Evolutionary conservation across 2,888 invertebrate species (phyloP).

Genomic region (Noctua fimbriata): DNA sequence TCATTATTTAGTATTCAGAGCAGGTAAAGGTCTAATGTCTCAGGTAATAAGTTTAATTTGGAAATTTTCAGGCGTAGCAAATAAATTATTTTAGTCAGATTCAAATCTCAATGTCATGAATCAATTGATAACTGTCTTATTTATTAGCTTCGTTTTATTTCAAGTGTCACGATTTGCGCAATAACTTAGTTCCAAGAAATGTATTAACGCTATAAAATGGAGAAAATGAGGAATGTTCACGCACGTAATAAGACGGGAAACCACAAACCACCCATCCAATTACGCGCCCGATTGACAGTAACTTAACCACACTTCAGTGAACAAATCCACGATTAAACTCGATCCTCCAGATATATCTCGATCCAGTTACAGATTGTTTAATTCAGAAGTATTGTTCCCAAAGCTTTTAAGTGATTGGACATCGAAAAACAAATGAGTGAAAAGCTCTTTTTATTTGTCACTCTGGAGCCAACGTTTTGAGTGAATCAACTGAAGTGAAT

Average conservation of each 20-base stretch:
- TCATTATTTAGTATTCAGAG: slow-evolving; percentile 32
- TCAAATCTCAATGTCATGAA: slow-evolving; percentile 21
- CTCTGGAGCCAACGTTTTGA: slow-evolving; percentile 47
- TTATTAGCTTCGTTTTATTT: slow-evolving; percentile 22
- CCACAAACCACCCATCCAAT: slow-evolving; percentile 46
- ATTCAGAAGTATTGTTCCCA: slow-evolving; percentile 56
- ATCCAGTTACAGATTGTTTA: slow-evolving; percentile 62
- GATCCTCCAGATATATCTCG: slow-evolving; percentile 35
- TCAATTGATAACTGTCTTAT: slow-evolving; percentile 37
- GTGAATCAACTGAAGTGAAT: slow-evolving; percentile 54
- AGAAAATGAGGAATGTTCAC: slow-evolving; percentile 3
- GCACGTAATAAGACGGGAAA: slow-evolving; percentile 14
- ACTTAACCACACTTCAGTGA: slow-evolving; percentile 49
- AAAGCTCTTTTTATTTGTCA: slow-evolving; percentile 63
- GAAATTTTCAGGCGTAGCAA: slow-evolving; percentile 14
- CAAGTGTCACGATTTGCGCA: not conserved
- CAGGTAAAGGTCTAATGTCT: slow-evolving; percentile 30
- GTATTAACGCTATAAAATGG: not conserved
- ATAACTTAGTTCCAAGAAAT: not conserved
- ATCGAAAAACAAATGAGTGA: slow-evolving; percentile 65
- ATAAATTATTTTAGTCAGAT: slow-evolving; percentile 37
- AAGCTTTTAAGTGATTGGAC: slow-evolving; percentile 69
- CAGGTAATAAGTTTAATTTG: slow-evolving; percentile 44
- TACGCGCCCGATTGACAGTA: slow-evolving; percentile 38
- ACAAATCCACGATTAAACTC: slow-evolving; percentile 51